Evolutionary conservation across 2,888 invertebrate genomes (phyloP).

Genomic region (Celastrina argiolus): DNA sequence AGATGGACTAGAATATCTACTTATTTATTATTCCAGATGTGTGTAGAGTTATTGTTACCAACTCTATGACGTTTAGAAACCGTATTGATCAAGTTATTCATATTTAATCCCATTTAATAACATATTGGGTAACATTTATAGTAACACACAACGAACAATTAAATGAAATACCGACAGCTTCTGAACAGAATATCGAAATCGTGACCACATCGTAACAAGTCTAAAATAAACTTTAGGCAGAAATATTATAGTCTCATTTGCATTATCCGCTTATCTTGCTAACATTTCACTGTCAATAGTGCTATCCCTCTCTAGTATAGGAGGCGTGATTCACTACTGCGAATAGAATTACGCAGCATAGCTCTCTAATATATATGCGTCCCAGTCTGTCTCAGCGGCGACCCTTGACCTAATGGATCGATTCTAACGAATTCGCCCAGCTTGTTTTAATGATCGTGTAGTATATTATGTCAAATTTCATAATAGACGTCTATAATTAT

Average conservation of each 20-base stretch:
- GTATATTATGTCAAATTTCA: neutral
- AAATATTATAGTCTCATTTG: slow-evolving; percentile 53
- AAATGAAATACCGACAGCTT: slow-evolving; percentile 62
- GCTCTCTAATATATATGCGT: slow-evolving; percentile 58
- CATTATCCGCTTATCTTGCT: slow-evolving; percentile 48
- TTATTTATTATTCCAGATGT: too few species aligned
- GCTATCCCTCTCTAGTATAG: slow-evolving; percentile 63
- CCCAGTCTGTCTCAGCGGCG: slow-evolving; percentile 60
- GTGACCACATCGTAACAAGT: slow-evolving; percentile 45
- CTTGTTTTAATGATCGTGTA: slow-evolving; percentile 39
- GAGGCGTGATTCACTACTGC: slow-evolving; percentile 74
- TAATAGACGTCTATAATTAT: neutral
- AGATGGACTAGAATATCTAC: too few species aligned
- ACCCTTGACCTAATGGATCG: slow-evolving; percentile 73
- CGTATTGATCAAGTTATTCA: neutral
- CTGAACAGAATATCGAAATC: slow-evolving; percentile 60
- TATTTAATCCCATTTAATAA: slow-evolving; percentile 22
- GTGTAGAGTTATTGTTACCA: neutral
- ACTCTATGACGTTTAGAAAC: neutral
- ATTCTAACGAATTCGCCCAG: slow-evolving; percentile 66
- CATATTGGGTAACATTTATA: slow-evolving; percentile 37
- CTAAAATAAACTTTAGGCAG: slow-evolving; percentile 48
- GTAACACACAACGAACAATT: slow-evolving; percentile 56
- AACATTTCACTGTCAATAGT: slow-evolving; percentile 68
- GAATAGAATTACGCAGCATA: slow-evolving; percentile 56